Conservation (phyloP, 1,140 invertebrate genomes). For the Chironomus tepperi region DNA sequence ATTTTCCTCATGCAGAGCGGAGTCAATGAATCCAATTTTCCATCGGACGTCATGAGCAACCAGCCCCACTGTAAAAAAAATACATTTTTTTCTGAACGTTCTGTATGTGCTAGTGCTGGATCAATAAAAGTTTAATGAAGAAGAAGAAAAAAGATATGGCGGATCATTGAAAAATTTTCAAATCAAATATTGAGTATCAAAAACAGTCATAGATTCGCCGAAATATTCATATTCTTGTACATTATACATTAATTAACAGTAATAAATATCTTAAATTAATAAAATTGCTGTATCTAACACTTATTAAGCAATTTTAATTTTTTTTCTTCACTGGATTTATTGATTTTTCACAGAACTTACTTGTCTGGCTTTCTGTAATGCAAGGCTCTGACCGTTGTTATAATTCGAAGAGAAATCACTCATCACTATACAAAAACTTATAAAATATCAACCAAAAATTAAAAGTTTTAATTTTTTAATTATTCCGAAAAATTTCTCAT, state of each 20-base stretch:
- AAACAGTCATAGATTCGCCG: not conserved
- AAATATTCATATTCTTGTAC: too few relatives aligned
- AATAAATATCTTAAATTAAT: not conserved
- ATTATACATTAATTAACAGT: too few relatives aligned
- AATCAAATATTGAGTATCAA: not conserved
- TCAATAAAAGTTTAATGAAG: not conserved
- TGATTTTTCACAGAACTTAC: not conserved
- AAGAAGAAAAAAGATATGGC: conserved; percentile 6
- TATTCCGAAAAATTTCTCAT: too few relatives aligned
- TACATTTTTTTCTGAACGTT: too few relatives aligned
- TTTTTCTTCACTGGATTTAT: conserved; percentile 6
- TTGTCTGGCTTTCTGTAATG: conserved; percentile 20
- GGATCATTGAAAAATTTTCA: not conserved
- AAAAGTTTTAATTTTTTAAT: too few relatives aligned
- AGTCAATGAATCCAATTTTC: not conserved
- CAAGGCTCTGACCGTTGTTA: not conserved
- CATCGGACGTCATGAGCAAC: not conserved
- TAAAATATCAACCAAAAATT: not conserved
- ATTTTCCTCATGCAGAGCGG: not conserved
- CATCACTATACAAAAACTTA: conserved; percentile 20
- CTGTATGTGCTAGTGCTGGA: too few relatives aligned
- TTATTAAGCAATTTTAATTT: not conserved
- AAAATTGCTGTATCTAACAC: not conserved
- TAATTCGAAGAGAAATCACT: conserved; percentile 18
- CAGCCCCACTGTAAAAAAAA: too few relatives aligned